These are phyloP conservation scores for Ephydatia muelleri DNA, from an alignment of 37 sponge, comb jelly and placozoan species.

Conservation along the genomic window DNA sequence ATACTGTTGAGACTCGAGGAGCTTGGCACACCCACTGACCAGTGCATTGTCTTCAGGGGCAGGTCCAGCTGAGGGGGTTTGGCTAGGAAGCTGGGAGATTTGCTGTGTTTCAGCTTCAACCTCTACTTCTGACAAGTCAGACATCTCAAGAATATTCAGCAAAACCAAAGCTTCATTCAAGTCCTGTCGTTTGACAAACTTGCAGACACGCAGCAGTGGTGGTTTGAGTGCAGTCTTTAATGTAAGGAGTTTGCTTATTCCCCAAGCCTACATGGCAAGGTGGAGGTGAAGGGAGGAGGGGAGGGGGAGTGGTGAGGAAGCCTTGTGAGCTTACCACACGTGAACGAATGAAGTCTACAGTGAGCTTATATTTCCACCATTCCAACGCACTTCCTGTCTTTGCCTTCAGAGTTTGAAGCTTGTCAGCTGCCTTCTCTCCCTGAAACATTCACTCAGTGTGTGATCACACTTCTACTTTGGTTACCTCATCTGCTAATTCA, in stretches of 20 bases:
- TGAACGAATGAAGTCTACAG: constrained; percentile 17
- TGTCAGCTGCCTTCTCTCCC: constrained; percentile 26
- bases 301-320: background rate
- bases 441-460: background rate
- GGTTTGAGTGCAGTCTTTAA: constrained; percentile 29
- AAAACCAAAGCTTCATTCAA: constrained; percentile 48
- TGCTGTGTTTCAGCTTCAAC: constrained; percentile 15
- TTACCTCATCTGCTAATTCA: constrained; percentile 38
- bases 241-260: constrained; percentile 23
- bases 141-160: constrained; percentile 27
- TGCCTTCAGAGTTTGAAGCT: constrained; percentile 32
- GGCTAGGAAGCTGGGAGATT: background rate
- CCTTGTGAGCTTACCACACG: constrained; percentile 39
- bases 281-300: constrained; percentile 8
- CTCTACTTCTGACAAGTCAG: constrained; percentile 4
- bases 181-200: constrained; percentile 36
- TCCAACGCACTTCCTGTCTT: constrained; percentile 61
- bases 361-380: constrained; percentile 55
- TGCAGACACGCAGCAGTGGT: constrained; percentile 22
- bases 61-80: too few species aligned
- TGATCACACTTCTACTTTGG: background rate
- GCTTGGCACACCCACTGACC: constrained; percentile 37
- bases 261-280: too few species aligned
- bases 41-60: constrained; percentile 22
- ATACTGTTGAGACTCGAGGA: constrained; percentile 28